Evolutionary conservation across 2,797 vertebrate species (phyloP), one percentile per base, ranked within the genome.

Genomic region (Orientallactaga sibirica): DNA sequence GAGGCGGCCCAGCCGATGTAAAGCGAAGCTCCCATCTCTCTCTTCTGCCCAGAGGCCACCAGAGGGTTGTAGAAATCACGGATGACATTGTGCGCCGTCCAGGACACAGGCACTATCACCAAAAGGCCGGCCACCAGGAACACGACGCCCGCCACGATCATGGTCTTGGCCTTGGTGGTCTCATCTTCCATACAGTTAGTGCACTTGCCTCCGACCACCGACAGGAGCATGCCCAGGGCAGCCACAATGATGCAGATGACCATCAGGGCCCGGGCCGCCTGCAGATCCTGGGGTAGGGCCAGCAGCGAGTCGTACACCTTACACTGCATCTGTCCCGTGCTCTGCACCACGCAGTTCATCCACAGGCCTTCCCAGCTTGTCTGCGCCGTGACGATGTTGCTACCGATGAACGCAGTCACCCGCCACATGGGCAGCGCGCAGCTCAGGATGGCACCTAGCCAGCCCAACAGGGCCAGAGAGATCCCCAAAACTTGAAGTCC

Each of bases 291-390:
- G 0, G 99, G 98, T 86, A 99, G 96, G 0, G 99, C 99, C 96
- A 99, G 97, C 98, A 99, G 86, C 4, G 99, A 99, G 98, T 99
- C 99, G 16, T 99, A 99, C 66, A 99, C 97, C 96, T 99, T 99
- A 93, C 99, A 99, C 96, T 99, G 99, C 98, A 99, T 99, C 98
- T 99, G 99, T 11, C 99, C 99, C 0, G 99, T 99, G 98, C 99
- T 99, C 98, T 99, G 99, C 79, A 99, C 99, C 97, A 99, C 99
- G 2, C 99, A 99, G 97, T 55, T 98, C 99, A 99, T 99, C 99
- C 99, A 99, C 96, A 99, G 97, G 55, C 99, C 99, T 82, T 99
- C 99, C 99, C 99, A 99, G 97, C 99, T 98, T 86, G 98, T 98
- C 97, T 99, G 99, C 0, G 99, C 99, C 0, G 98, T 98, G 92